Conservation (phyloP, 2,113 vertebrate species). For the Psittacus erithacus region DNA sequence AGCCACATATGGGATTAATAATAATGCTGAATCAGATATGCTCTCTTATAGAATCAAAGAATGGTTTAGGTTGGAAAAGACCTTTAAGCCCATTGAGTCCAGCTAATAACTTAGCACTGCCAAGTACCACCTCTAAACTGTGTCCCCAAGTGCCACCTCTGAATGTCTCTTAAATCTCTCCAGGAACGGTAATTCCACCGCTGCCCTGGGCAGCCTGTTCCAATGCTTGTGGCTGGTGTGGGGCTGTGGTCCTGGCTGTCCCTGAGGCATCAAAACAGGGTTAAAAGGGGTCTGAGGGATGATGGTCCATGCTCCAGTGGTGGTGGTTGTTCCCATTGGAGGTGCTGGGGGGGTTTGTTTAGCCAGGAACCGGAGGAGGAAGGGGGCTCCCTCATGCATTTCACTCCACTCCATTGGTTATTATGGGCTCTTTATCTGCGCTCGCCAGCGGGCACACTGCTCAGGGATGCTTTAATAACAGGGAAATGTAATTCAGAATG, state of each 20-base stretch:
- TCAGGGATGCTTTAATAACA: neutral
- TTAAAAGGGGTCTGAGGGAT: neutral
- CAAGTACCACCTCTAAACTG: neutral
- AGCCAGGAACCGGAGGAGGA: neutral
- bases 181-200: neutral
- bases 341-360: neutral
- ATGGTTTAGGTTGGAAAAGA: neutral
- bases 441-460: neutral
- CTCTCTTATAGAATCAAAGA: neutral
- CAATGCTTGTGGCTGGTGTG: neutral
- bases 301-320: neutral
- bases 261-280: rapidly evolving
- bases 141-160: neutral
- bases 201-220: neutral
- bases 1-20: conserved; percentile 67
- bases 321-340: neutral
- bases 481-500: neutral
- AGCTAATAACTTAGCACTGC: neutral
- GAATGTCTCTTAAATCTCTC: neutral
- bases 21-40: conserved; percentile 23
- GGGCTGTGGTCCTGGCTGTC: neutral
- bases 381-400: neutral
- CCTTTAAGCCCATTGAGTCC: neutral
- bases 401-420: neutral
- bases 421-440: neutral